Evolutionary conservation across 2,888 invertebrate genomes (phyloP).

Genomic region (Drosophila bunnanda): DNA sequence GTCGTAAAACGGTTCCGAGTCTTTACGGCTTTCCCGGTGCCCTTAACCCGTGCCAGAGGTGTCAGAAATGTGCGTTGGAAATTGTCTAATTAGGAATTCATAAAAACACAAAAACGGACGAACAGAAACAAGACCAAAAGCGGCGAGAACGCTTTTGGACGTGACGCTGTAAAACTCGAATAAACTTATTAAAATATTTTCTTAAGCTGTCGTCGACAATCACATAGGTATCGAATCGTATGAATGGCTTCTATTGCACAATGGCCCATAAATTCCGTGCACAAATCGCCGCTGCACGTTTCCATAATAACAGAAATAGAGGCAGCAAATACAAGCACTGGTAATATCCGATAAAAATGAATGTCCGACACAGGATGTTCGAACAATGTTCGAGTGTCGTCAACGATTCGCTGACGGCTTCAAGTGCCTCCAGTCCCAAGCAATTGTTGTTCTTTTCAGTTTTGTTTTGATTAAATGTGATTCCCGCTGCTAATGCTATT

Average conservation of each 20-base stretch:
- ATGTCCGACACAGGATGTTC: constrained; percentile 58
- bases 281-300: constrained; percentile 71
- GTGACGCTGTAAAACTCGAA: constrained; percentile 62
- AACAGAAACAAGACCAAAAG: constrained; percentile 7
- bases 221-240: constrained; percentile 22
- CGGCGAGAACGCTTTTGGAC: constrained; percentile 40
- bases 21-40: constrained; percentile 51
- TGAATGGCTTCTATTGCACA: constrained; percentile 47
- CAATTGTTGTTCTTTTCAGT: neutral
- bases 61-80: constrained; percentile 69
- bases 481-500: neutral
- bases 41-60: constrained; percentile 61
- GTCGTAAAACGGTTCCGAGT: constrained; percentile 63
- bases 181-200: constrained; percentile 51
- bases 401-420: constrained; percentile 1
- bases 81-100: constrained; percentile 73
- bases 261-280: constrained; percentile 61
- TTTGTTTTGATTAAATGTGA: constrained; percentile 7
- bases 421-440: neutral
- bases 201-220: constrained; percentile 28
- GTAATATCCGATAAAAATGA: constrained; percentile 30
- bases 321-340: constrained; percentile 25
- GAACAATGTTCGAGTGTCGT: constrained; percentile 47
- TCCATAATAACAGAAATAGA: constrained; percentile 56
- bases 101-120: constrained; percentile 49